Conservation (phyloP, 2,888 invertebrate genomes). For the Ophonus ardosiacus region DNA sequence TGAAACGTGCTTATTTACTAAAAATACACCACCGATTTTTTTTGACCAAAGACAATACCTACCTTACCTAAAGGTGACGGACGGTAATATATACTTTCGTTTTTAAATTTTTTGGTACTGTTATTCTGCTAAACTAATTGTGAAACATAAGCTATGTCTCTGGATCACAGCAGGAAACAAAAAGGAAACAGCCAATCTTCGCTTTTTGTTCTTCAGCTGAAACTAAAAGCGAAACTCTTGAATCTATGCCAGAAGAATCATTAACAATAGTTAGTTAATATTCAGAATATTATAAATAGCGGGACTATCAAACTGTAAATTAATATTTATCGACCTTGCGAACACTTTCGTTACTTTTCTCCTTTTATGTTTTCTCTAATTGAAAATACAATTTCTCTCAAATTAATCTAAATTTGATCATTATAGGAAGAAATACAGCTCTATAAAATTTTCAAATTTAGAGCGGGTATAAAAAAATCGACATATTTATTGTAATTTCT, state of each 20-base stretch:
- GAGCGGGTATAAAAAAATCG: not conserved
- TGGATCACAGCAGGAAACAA: not conserved
- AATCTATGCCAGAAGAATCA: constrained; percentile 34
- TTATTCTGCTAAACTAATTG: too few species aligned
- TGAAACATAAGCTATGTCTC: too few species aligned
- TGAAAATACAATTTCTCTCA: constrained; percentile 13
- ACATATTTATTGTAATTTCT: not conserved
- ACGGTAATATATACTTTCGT: too few species aligned
- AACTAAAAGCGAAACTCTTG: constrained; percentile 36
- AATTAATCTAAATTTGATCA: constrained; percentile 1
- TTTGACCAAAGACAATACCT: too few species aligned
- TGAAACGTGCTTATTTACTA: too few species aligned
- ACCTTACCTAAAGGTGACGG: too few species aligned
- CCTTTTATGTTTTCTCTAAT: constrained; percentile 22
- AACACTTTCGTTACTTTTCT: constrained; percentile 41
- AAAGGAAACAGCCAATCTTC: not conserved
- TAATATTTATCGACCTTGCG: constrained; percentile 28
- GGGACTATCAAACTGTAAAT: constrained; percentile 31
- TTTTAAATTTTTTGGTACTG: too few species aligned
- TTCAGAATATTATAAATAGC: constrained; percentile 43
- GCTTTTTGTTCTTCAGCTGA: not conserved
- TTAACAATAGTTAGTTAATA: constrained; percentile 46
- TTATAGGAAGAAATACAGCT: not conserved
- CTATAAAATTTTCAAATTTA: not conserved
- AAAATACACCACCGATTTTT: too few species aligned